Conservation (phyloP, 2,888 invertebrate genomes). For the Hypsopygia costalis region DNA sequence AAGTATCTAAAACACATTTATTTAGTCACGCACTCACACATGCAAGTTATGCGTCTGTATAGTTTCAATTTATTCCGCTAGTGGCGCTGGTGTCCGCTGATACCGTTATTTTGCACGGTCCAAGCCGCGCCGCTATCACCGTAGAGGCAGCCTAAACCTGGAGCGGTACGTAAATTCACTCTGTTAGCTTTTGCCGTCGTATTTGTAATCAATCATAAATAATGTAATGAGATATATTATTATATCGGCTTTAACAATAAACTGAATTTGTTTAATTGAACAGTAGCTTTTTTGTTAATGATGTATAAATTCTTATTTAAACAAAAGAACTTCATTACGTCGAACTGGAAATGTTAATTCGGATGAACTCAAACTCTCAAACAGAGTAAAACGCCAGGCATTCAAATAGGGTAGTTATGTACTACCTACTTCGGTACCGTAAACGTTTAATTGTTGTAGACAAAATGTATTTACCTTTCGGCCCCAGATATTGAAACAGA, state of each 20-base stretch:
- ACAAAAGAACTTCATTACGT: no score
- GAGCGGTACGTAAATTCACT: constrained; percentile 9
- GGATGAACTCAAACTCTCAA: neutral
- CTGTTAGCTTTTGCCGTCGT: no score
- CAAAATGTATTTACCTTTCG: constrained; percentile 7
- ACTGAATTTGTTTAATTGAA: no score
- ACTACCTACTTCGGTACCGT: no score
- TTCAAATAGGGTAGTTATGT: neutral
- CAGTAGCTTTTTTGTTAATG: no score
- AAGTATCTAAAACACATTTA: no score
- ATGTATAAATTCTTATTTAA: neutral
- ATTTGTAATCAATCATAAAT: no score
- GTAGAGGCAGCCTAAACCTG: constrained; percentile 41
- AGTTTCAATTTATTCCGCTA: constrained; percentile 23
- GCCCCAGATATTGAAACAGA: no score
- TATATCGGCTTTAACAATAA: no score
- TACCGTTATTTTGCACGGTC: constrained; percentile 38
- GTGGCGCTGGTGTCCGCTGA: constrained; percentile 29
- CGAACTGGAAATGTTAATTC: no score
- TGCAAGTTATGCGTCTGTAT: neutral
- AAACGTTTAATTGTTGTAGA: constrained; percentile 2
- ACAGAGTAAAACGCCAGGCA: neutral
- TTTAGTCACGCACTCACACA: neutral
- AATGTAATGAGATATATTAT: no score
- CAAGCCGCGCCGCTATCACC: constrained; percentile 12